A percentile compares a stretch with the other conserved stretches of the same genome.
phyloP scores from a whole-genome alignment of 2,888 invertebrate genomes.

The Temnothorax ravouxi region DNA sequence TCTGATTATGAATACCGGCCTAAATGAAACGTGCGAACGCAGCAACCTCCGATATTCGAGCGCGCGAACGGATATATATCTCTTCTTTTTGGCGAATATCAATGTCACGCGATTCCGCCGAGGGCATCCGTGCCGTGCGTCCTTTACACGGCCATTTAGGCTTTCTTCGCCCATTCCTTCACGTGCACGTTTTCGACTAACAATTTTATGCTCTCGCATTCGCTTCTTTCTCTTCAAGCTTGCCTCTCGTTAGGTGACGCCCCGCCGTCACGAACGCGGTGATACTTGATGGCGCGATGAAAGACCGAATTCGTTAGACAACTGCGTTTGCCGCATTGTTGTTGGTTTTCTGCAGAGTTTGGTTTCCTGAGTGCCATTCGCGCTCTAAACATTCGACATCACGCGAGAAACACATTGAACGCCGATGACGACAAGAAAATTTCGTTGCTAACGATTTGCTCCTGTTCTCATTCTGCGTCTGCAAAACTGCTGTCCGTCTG shows the following conservation, averaged over 20 bases:
- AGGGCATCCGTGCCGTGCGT: constrained; percentile 29
- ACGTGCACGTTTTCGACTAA: constrained; percentile 35
- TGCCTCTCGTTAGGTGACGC: constrained; percentile 46
- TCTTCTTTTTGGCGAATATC: constrained; percentile 11
- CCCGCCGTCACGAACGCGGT: constrained; percentile 64
- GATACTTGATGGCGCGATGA: constrained; percentile 62
- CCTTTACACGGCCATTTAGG: constrained; percentile 48
- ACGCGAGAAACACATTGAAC: constrained; percentile 44
- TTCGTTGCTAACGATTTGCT: constrained; percentile 41
- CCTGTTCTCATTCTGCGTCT: constrained; percentile 18
- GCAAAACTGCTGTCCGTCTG: constrained; percentile 8
- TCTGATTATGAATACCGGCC: no score
- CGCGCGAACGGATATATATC: not conserved
- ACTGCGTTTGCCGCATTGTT: constrained; percentile 40
- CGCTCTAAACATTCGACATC: constrained; percentile 38
- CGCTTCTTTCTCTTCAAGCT: not conserved
- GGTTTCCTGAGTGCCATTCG: constrained; percentile 54
- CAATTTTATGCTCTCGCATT: constrained; percentile 42
- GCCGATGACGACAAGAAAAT: constrained; percentile 35
- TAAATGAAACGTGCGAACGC: not conserved
- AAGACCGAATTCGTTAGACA: constrained; percentile 64
- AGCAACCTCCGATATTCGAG: not conserved
- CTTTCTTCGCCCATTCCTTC: constrained; percentile 50
- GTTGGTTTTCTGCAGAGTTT: constrained; percentile 69
- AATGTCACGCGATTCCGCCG: constrained; percentile 65